A percentile compares a stretch with the other conserved stretches of the same genome.
phyloP scores from a whole-genome alignment of 2,113 vertebrate species.

The Lycocorax pyrrhopterus region DNA sequence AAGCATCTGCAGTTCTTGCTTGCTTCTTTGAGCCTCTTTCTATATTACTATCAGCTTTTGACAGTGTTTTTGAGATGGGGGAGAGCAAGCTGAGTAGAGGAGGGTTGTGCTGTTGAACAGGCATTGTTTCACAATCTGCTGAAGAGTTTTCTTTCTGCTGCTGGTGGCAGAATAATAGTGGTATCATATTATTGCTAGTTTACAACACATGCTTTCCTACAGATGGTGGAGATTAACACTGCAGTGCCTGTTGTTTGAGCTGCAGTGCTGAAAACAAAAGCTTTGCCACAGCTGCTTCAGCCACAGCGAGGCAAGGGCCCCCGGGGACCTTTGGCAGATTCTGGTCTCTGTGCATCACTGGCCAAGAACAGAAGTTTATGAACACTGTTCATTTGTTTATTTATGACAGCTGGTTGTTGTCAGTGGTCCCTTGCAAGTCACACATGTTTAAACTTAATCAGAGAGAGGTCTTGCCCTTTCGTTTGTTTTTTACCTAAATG shows the following conservation, averaged over 20 bases:
- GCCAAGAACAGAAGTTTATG: not conserved
- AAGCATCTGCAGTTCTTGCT: not conserved
- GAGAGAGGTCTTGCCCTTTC: not conserved
- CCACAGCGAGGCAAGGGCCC: fast-evolving
- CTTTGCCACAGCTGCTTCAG: constrained; percentile 15
- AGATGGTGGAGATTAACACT: not conserved
- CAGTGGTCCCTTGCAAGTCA: not conserved
- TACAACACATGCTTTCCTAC: not conserved
- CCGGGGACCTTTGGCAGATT: not conserved
- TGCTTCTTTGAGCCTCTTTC: not conserved
- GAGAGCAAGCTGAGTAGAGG: not conserved
- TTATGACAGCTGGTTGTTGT: not conserved
- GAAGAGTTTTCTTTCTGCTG: not conserved
- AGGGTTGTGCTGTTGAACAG: not conserved
- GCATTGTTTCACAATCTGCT: not conserved
- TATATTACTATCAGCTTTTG: not conserved
- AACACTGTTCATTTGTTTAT: not conserved
- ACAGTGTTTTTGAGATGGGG: not conserved
- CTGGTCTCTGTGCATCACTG: not conserved
- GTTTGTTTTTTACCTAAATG: not conserved
- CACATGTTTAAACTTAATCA: not conserved
- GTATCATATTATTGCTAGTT: not conserved
- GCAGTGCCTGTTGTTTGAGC: not conserved
- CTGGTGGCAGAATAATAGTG: not conserved
- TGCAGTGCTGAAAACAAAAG: not conserved